These are phyloP conservation scores for Myotis davidii DNA, from an alignment of 2,113 vertebrate genomes.

Conservation along the genomic window DNA sequence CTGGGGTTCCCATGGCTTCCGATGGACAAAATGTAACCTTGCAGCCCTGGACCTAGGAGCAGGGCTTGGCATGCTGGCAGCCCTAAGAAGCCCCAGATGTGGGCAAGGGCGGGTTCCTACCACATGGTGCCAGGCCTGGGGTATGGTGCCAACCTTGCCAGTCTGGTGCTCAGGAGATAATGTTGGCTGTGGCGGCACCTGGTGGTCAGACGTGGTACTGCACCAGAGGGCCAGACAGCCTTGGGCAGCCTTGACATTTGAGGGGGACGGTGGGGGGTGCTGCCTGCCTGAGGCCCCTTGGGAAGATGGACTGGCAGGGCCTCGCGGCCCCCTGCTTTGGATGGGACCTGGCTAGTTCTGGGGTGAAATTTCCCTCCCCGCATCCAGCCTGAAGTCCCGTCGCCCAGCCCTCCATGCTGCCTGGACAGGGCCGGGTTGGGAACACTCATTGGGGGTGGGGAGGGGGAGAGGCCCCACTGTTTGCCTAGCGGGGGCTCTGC, in stretches of 20 bases:
- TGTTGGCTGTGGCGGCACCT: not conserved
- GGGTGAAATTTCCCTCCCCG: not conserved
- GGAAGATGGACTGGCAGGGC: not conserved
- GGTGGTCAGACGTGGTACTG: not conserved
- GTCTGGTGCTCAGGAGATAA: fast-evolving
- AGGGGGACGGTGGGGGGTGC: not conserved
- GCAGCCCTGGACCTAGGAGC: fast-evolving
- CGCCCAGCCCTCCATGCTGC: not conserved
- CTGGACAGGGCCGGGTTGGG: not conserved
- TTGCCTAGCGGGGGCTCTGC: not conserved
- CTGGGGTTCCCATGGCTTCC: fast-evolving
- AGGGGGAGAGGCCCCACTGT: fast-evolving
- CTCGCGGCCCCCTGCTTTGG: not conserved
- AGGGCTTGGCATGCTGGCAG: fast-evolving
- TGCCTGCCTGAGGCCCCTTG: not conserved
- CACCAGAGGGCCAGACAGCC: fast-evolving
- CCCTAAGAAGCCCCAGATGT: too few relatives aligned
- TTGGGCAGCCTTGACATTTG: fast-evolving
- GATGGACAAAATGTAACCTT: fast-evolving
- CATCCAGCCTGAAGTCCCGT: not conserved
- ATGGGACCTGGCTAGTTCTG: too few relatives aligned
- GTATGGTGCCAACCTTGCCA: not conserved
- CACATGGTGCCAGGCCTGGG: fast-evolving
- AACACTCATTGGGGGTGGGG: not conserved
- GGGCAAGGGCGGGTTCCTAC: not conserved